Base-by-base conservation (phyloP, 2,888 invertebrate genomes). In the Oscheius sp. region DNA sequence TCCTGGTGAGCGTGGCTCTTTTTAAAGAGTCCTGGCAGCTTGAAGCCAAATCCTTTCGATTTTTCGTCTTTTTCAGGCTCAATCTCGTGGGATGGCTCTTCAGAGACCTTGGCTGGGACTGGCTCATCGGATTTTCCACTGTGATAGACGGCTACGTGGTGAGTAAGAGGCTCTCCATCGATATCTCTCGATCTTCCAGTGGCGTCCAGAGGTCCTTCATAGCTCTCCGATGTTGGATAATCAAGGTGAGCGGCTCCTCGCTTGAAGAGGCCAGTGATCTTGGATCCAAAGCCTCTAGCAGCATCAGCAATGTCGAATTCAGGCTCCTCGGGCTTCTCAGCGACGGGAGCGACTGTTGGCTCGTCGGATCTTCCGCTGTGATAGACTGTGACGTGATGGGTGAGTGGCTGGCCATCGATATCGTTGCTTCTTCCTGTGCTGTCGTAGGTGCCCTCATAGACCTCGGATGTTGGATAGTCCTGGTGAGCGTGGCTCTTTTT, bases 131-230 rank as follows among this genome's bases (percentile, higher is more conserved):
- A 67, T 34, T 66, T 31, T 10, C 75, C 75, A 25, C 42, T 61
- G 52, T 76, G 71, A 50, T 75, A 75, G 45, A 75, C 71, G 3
- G 69, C 33, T n/a, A 75, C 75, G 37, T 79, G 75, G 23, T 65
- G 57, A 27, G 63, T 50, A 15, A 75, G 52, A 23, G 75, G 74
- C 12, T 66, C 37, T 20, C 65, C 74, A 12, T 75, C 72, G 15
- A 75, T 53, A 17, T 70, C 68, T 42, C 20, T 10, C 20, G 52
- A 34, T 31, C 68, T 45, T 5, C 37, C 45, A 31, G 70, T 71
- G 55, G 45, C 31, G 15, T 68, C 70, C 23, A 76, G 17, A 2
- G 76, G 72, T 31, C 76, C 76, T 20, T 66, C 70, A 63, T 68
- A 77, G 61, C 20, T 61, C 29, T 61, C 61, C 15, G 42, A 42